phyloP scores from a whole-genome alignment of 1,140 invertebrate genomes.

The Drosophila takahashii region DNA sequence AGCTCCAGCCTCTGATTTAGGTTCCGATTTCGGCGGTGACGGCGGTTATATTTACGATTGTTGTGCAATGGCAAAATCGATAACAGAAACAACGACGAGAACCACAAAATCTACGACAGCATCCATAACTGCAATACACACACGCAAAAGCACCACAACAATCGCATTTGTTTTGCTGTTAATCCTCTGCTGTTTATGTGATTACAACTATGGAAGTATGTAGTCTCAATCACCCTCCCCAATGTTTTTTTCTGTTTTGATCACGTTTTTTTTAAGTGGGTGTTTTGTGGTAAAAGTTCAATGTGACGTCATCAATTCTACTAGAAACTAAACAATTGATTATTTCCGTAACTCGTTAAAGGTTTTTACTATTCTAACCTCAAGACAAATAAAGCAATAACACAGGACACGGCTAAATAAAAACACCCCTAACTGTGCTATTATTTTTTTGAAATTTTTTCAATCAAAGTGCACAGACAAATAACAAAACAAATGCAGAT shows the following conservation, averaged over 20 bases:
- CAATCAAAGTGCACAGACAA: neutral
- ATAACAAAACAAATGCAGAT: no score
- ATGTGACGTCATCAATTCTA: neutral
- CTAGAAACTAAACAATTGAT: neutral
- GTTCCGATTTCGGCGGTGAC: conserved; percentile 1
- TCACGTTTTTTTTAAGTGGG: conserved; percentile 18
- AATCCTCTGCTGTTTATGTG: conserved; percentile 77
- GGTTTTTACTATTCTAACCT: neutral
- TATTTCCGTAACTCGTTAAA: neutral
- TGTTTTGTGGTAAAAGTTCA: conserved; percentile 28
- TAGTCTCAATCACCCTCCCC: conserved; percentile 5
- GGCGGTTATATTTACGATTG: conserved; percentile 58
- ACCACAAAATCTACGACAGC: conserved; percentile 8
- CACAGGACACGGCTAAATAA: neutral
- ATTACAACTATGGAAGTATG: conserved; percentile 79
- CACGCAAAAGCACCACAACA: conserved; percentile 64
- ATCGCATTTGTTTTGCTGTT: conserved; percentile 66
- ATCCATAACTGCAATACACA: conserved; percentile 48
- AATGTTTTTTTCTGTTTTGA: conserved; percentile 11
- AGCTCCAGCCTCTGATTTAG: neutral
- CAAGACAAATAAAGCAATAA: neutral
- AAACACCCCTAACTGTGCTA: neutral
- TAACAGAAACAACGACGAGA: conserved; percentile 38
- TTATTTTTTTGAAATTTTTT: conserved; percentile 1
- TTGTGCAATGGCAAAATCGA: conserved; percentile 72